These are phyloP conservation scores for Aphidius colemani DNA, from an alignment of 2,888 invertebrate species.

Conservation along the genomic window DNA sequence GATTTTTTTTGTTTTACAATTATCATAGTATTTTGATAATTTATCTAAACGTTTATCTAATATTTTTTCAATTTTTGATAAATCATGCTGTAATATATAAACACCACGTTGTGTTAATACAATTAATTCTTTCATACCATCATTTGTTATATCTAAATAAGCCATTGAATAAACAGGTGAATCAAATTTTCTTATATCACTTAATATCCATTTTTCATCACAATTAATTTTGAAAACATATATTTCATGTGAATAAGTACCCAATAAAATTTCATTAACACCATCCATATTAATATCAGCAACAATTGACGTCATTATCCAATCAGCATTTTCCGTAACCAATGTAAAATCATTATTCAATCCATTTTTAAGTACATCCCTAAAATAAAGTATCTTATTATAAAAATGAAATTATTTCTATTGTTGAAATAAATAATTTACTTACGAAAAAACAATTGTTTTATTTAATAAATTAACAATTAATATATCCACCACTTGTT, in stretches of 20 bases:
- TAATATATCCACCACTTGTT: slow-evolving; percentile 63
- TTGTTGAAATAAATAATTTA: slow-evolving; percentile 23
- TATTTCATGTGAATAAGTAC: slow-evolving; percentile 70
- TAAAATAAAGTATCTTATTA: slow-evolving; percentile 44
- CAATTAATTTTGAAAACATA: slow-evolving; percentile 62
- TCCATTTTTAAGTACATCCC: slow-evolving; percentile 62
- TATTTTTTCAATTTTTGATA: not conserved
- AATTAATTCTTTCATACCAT: slow-evolving; percentile 70
- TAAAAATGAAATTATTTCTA: slow-evolving; percentile 5
- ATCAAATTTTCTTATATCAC: slow-evolving; percentile 64
- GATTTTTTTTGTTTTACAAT: too few relatives aligned
- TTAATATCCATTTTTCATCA: slow-evolving; percentile 59
- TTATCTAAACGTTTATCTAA: too few relatives aligned
- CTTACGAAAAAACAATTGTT: slow-evolving; percentile 67
- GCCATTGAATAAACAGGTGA: slow-evolving; percentile 68
- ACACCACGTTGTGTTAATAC: slow-evolving; percentile 71
- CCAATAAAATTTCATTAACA: slow-evolving; percentile 69
- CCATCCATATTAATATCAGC: slow-evolving; percentile 76
- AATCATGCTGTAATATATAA: slow-evolving; percentile 68
- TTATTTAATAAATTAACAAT: slow-evolving; percentile 65
- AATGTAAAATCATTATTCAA: slow-evolving; percentile 60
- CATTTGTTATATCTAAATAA: slow-evolving; percentile 69
- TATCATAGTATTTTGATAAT: too few relatives aligned
- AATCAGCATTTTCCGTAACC: slow-evolving; percentile 63
- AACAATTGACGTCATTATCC: slow-evolving; percentile 67